These are phyloP conservation scores for Paramacrobiotus metropolitanus DNA, from an alignment of 1,140 invertebrate species.

Conservation along the genomic window DNA sequence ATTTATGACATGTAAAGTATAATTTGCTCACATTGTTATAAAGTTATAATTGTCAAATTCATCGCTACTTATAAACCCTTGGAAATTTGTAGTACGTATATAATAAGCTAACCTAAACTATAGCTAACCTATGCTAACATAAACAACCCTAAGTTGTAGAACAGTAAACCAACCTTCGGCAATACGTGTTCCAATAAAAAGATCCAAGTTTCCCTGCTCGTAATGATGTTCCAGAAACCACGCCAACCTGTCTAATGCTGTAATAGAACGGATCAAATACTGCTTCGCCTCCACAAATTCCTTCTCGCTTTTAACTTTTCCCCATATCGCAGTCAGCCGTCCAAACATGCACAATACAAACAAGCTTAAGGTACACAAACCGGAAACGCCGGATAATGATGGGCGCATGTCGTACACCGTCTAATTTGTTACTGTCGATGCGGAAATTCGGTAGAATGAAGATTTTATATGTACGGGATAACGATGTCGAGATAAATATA, in stretches of 20 bases:
- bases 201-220: constrained; percentile 14
- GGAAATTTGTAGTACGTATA: no score
- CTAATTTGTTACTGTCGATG: neutral
- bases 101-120: no score
- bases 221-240: neutral
- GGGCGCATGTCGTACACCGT: neutral
- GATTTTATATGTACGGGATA: neutral
- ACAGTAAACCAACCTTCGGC: constrained; percentile 15
- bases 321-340: neutral
- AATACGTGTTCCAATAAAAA: constrained; percentile 16
- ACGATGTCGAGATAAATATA: no score
- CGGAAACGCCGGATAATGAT: no score
- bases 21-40: constrained; percentile 12
- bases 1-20: constrained; percentile 17
- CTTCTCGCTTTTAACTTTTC: neutral
- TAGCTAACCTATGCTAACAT: no score
- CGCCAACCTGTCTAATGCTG: neutral
- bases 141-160: no score
- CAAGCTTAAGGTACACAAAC: neutral
- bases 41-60: constrained; percentile 16
- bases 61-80: constrained; percentile 13
- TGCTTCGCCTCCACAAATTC: neutral
- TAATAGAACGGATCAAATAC: neutral
- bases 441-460: neutral
- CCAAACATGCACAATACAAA: neutral